phyloP scores from a whole-genome alignment of 2,888 invertebrate species.

The Archips xylosteana region DNA sequence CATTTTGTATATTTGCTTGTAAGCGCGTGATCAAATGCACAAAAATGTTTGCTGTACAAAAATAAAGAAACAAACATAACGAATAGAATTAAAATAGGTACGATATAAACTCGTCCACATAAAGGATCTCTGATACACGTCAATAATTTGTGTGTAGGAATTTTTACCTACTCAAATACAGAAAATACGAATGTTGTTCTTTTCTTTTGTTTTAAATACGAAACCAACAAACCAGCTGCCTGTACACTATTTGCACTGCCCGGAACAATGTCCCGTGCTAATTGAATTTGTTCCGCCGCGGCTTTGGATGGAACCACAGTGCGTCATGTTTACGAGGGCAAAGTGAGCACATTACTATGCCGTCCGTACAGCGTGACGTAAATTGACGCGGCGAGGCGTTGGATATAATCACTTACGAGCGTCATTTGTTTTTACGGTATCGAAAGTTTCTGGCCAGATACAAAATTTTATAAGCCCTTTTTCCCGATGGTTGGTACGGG shows the following conservation, averaged over 20 bases:
- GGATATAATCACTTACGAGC: not conserved
- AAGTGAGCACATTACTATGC: conserved; percentile 8
- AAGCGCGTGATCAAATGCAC: too few species aligned
- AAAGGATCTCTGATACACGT: too few species aligned
- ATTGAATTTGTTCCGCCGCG: conserved; percentile 14
- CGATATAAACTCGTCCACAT: too few species aligned
- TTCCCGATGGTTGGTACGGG: not conserved
- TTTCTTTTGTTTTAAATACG: not conserved
- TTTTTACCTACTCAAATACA: too few species aligned
- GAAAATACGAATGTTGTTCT: too few species aligned
- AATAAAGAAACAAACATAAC: too few species aligned
- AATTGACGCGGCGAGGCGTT: conserved; percentile 5
- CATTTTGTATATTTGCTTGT: too few species aligned
- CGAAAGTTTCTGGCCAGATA: not conserved
- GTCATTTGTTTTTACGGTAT: not conserved
- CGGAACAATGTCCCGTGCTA: conserved; percentile 6
- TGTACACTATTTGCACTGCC: conserved; percentile 3
- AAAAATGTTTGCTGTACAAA: too few species aligned
- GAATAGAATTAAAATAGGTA: too few species aligned
- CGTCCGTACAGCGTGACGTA: conserved; percentile 2
- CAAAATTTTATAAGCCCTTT: not conserved
- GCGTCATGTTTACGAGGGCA: not conserved
- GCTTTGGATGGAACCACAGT: conserved; percentile 8
- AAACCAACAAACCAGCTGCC: not conserved
- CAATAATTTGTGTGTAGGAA: too few species aligned